Conservation (phyloP, 53 echinoderm and acorn worm species). For the Henricia sp. region DNA sequence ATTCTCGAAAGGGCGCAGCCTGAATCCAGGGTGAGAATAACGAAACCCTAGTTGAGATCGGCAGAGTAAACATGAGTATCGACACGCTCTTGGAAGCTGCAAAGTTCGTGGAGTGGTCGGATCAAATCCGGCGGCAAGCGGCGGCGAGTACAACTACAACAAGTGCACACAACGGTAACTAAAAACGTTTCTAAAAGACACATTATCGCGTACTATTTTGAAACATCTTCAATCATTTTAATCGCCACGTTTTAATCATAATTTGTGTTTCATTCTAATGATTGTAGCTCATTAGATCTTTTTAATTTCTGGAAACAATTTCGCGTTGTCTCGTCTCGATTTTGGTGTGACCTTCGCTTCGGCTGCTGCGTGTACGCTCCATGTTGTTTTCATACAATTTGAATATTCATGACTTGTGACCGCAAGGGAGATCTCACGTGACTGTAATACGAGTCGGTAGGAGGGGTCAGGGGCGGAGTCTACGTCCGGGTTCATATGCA, state of each 20-base stretch:
- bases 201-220: too few species aligned
- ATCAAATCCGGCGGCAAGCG: slow-evolving; percentile 47
- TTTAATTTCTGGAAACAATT: too few species aligned
- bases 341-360: neutral
- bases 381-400: slow-evolving; percentile 27
- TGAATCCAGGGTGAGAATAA: slow-evolving; percentile 5
- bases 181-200: too few species aligned
- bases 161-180: slow-evolving; percentile 52
- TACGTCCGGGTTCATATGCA: too few species aligned
- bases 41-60: slow-evolving; percentile 11
- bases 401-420: slow-evolving; percentile 34
- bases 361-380: too few species aligned
- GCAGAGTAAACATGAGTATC: slow-evolving; percentile 77
- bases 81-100: slow-evolving; percentile 95
- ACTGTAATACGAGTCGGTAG: too few species aligned
- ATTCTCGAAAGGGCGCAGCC: too few species aligned
- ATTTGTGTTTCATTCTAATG: neutral
- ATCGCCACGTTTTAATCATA: neutral
- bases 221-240: neutral
- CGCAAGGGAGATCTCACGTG: too few species aligned
- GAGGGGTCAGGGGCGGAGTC: too few species aligned
- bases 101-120: slow-evolving; percentile 87
- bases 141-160: too few species aligned
- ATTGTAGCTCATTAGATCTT: too few species aligned
- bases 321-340: neutral